A percentile compares a stretch with the other conserved stretches of the same genome.
These are phyloP conservation scores for Bubo blakistoni DNA, from an alignment of 2,113 vertebrate species.

Conservation along the genomic window DNA sequence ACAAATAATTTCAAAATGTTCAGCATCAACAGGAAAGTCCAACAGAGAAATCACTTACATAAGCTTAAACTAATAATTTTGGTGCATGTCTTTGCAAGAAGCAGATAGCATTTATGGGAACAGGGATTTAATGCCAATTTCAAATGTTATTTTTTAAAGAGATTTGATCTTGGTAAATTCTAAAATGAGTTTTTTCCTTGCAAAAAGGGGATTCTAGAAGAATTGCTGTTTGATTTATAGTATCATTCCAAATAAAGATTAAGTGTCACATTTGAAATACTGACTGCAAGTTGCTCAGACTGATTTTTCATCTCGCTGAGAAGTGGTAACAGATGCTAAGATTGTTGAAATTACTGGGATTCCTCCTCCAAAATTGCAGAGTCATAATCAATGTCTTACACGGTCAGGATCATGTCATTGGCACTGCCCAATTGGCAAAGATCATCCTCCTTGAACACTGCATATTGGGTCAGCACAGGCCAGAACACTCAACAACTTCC, in stretches of 20 bases:
- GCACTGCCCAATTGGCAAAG: not conserved
- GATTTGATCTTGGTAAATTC: not conserved
- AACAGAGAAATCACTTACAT: not conserved
- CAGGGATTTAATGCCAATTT: not conserved
- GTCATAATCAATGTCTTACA: not conserved
- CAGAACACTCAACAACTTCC: not conserved
- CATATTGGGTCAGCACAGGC: fast-evolving
- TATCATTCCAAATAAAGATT: not conserved
- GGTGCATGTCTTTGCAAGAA: not conserved
- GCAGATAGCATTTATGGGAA: not conserved
- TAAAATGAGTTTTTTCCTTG: not conserved
- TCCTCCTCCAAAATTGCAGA: not conserved
- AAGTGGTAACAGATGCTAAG: not conserved
- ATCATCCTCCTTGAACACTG: not conserved
- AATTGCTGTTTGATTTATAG: not conserved
- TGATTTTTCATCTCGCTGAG: not conserved
- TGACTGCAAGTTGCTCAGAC: not conserved
- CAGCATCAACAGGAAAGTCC: not conserved
- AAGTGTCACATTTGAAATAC: not conserved
- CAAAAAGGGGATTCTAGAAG: not conserved
- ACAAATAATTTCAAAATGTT: not conserved
- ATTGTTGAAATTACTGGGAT: not conserved
- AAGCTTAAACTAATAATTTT: not conserved
- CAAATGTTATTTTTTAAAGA: not conserved
- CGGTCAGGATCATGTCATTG: not conserved